Evolutionary conservation across 2,113 vertebrate species (phyloP), one percentile per base, ranked within the genome.

Genomic region (Pitta sordida): DNA sequence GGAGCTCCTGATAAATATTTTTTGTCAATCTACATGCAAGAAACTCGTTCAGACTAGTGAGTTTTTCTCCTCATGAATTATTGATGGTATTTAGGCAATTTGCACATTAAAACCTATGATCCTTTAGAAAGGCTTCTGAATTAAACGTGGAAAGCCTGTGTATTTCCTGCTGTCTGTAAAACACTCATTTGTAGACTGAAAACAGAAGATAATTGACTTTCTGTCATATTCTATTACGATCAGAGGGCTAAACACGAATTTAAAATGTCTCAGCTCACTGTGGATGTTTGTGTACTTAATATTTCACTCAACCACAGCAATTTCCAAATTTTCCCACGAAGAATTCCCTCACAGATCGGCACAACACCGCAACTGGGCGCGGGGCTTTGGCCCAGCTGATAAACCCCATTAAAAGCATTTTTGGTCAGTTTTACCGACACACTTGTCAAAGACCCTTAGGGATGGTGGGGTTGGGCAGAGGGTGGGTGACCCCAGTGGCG

Each of bases 131-230:
- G 74, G 39, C 30, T 93, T 64, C 60, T 83, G 94, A 95, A 94
- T 95, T 93, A 96, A 94, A 89, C 36, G 24, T 81, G 86, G 46
- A 90, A 89, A 94, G 44, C 32, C 44, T 37, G 10, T 55, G 48
- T 30, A 23, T 64, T 71, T 87, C 69, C n/a, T 44, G 53, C 55
- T 63, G 17, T 32, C 77, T 86, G 73, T 75, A 86, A 92, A 90
- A 58, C 80, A 53, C 48, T 90, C 43, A 49, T 92, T 94, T 95
- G 36, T 68, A 71, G 82, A 75, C 36, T 55, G 86, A 79, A 79
- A 95, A 83, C 30, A 93, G 75, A 91, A 96, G 95, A 93, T 24
- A 69, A 96, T 94, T 92, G 62, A 97, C 96, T 97, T 97, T 94
- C 91, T 90, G 71, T 93, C 77, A 71, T 83, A 92, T 39, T 90